A percentile compares a stretch with the other conserved stretches of the same genome.
Evolutionary conservation across 2,888 invertebrate species (phyloP).

Genomic region (Celastrina argiolus): DNA sequence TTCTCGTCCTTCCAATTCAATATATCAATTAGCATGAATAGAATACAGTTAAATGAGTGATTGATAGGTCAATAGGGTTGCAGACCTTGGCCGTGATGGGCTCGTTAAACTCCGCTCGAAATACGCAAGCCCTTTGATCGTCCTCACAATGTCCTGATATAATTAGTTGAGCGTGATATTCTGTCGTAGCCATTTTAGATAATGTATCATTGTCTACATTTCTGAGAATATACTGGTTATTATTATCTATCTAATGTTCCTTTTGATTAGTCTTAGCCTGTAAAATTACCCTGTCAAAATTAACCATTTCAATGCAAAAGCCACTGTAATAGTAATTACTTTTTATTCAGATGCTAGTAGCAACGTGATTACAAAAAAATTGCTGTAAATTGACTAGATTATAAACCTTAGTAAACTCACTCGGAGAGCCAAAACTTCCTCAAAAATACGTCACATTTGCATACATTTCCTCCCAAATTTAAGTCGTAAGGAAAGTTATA

Average conservation of each 20-base stretch:
- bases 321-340: neutral
- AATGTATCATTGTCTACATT: neutral
- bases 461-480: neutral
- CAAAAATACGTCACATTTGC: neutral
- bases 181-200: slow-evolving; percentile 22
- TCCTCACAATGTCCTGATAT: slow-evolving; percentile 23
- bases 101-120: slow-evolving; percentile 28
- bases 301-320: neutral
- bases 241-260: neutral
- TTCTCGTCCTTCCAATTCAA: neutral
- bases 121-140: slow-evolving; percentile 29
- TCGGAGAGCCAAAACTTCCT: neutral
- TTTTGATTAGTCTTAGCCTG: neutral
- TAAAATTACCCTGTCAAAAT: neutral
- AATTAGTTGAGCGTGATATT: slow-evolving; percentile 29
- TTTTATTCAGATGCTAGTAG: neutral
- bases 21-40: slow-evolving; percentile 8
- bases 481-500: neutral
- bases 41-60: slow-evolving; percentile 25
- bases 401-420: neutral
- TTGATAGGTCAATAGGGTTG: slow-evolving; percentile 25
- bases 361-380: neutral
- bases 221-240: neutral
- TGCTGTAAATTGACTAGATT: neutral
- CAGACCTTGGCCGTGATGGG: slow-evolving; percentile 31